phyloP scores from a whole-genome alignment of 2,797 vertebrate species.

The Valencia hispanica region DNA sequence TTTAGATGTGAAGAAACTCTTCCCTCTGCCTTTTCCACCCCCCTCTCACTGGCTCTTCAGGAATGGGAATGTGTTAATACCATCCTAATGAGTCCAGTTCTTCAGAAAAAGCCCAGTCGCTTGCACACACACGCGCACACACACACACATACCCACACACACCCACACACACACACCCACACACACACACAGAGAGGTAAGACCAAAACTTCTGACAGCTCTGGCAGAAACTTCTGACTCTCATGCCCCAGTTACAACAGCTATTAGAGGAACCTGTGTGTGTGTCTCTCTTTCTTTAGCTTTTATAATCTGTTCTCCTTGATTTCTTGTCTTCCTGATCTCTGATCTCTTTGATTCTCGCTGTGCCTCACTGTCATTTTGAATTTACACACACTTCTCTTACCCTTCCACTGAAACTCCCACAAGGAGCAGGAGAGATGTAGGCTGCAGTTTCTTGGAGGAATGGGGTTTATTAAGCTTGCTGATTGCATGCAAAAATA shows the following conservation, averaged over 20 bases:
- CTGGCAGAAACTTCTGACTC: slow-evolving; percentile 34
- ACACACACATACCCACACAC: neutral
- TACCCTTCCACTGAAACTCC: neutral
- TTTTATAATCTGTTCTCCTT: slow-evolving; percentile 7
- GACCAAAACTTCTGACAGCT: slow-evolving; percentile 50
- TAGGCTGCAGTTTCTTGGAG: neutral
- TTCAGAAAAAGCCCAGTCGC: slow-evolving; percentile 27
- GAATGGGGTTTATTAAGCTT: neutral
- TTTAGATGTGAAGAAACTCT: slow-evolving; percentile 30
- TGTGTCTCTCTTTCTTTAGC: slow-evolving; percentile 4
- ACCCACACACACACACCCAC: slow-evolving; percentile 22
- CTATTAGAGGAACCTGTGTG: slow-evolving; percentile 11
- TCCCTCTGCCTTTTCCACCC: slow-evolving; percentile 4
- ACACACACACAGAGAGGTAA: slow-evolving; percentile 25
- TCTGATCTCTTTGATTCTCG: slow-evolving; percentile 19
- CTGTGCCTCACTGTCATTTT: slow-evolving; percentile 32
- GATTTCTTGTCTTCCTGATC: slow-evolving; percentile 14
- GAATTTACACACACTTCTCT: slow-evolving; percentile 22
- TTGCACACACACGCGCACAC: neutral
- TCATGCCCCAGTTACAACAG: slow-evolving; percentile 34
- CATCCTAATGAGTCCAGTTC: slow-evolving; percentile 48
- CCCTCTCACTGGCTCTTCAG: slow-evolving; percentile 16
- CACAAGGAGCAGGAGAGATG: neutral
- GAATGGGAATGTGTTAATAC: slow-evolving; percentile 61
- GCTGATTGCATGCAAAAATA: neutral